phyloP scores from a whole-genome alignment of 2,797 vertebrate genomes.

The Tiaroga cobitis region DNA sequence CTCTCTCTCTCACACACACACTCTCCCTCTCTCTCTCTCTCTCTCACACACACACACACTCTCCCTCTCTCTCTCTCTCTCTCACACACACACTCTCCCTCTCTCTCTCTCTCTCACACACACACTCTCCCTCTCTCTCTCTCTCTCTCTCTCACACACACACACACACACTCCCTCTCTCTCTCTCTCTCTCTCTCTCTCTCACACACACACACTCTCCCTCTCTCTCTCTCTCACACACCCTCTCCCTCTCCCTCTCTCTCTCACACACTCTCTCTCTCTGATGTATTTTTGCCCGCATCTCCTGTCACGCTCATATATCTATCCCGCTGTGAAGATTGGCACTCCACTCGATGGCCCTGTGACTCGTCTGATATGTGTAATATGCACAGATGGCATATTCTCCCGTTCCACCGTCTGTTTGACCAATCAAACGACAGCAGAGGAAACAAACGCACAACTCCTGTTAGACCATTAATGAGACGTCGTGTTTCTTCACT shows the following conservation, averaged over 20 bases:
- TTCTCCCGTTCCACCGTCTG: conserved; percentile 7
- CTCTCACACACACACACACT: accelerated
- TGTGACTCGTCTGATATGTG: conserved; percentile 49
- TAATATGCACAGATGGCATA: conserved; percentile 63
- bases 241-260: too few species aligned
- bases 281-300: background rate
- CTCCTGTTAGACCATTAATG: background rate
- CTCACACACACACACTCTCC: too few species aligned
- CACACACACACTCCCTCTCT: accelerated
- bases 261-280: background rate
- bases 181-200: too few species aligned
- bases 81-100: accelerated
- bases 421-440: background rate
- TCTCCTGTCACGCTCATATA: too few species aligned
- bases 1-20: accelerated
- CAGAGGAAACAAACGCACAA: background rate
- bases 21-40: too few species aligned
- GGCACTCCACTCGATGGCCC: background rate
- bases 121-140: too few species aligned
- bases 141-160: too few species aligned
- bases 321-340: background rate
- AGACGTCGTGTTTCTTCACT: background rate
- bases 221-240: too few species aligned
- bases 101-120: too few species aligned
- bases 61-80: too few species aligned